Base-by-base conservation (phyloP, 2,797 vertebrate genomes). In the Manis crassicaudata region DNA sequence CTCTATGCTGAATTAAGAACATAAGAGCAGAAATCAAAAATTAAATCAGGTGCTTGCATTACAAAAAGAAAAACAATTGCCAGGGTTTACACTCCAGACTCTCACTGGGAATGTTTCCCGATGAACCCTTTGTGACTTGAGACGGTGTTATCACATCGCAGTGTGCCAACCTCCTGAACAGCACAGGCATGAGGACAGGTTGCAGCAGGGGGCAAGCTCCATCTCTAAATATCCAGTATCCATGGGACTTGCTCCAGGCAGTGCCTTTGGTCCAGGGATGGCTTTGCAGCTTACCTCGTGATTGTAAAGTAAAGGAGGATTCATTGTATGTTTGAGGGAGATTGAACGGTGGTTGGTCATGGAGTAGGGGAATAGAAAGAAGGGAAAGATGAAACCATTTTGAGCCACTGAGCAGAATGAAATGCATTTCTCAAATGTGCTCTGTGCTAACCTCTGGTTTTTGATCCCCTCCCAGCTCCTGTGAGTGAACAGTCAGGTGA, bases 371-470 rank as follows among this genome's bases (percentile, higher is more conserved):
- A 23, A 13, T 12, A 63, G 56, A 70, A 46, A 58, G 50, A 3
- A 29, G 40, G 21, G 29, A 23, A 73, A 67, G 6, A 18, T 11
- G 40, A 27, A 72, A 54, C 46, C 14, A 12, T 73, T 75, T 77
- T 35, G 54, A 20, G 68, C 37, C 18, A 56, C 12, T 46, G 62
- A 54, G 27, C 50, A n/a, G 52, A 37, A 29, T 50, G 46, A 62
- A 32, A n/a, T 6, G 11, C 25, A 29, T 77, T 68, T 93, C 25
- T 82, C 8, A 56, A 58, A 37, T 60, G 3, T 67, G 5, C 40
- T 87, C 37, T 16, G 20, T 54, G 32, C 76, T 92, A 37, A 96
- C 40, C n/a, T 96, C 65, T 68, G 76, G 4, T n/a, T 88, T 87
- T 84, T 80, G 21, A 35, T 75, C 5, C n/a, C 56, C 17, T 91